Conservation (phyloP, 2,888 invertebrate species). For the Aethes cnicana region DNA sequence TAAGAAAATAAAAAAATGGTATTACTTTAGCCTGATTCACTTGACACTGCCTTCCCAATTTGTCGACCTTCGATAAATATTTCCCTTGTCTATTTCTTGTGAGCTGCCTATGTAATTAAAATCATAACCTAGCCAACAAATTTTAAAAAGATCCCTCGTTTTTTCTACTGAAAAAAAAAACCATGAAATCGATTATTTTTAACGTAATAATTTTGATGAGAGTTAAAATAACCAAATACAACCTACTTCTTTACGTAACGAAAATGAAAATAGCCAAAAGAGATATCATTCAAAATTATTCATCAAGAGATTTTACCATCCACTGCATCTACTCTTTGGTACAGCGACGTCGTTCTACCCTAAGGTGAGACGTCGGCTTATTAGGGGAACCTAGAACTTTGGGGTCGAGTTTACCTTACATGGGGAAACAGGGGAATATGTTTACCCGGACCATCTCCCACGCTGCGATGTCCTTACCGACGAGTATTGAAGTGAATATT, state of each 20-base stretch:
- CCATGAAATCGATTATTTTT: not conserved
- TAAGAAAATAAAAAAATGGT: no score
- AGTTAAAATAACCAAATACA: no score
- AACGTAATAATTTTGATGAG: no score
- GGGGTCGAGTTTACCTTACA: constrained; percentile 70
- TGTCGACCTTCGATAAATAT: no score
- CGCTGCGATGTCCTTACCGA: constrained; percentile 3
- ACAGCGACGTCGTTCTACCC: constrained; percentile 53
- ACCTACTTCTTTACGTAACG: no score
- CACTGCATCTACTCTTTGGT: not conserved
- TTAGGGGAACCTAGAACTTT: constrained; percentile 80
- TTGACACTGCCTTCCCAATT: no score
- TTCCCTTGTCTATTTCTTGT: no score
- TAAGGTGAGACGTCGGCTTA: constrained; percentile 77
- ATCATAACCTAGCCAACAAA: no score
- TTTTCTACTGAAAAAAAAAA: no score
- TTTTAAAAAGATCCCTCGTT: no score
- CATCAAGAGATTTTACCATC: not conserved
- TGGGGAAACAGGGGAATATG: constrained; percentile 68
- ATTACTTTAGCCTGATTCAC: no score
- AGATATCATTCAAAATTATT: not conserved
- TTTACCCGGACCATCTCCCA: constrained; percentile 60
- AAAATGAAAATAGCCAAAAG: not conserved
- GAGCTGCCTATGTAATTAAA: no score
- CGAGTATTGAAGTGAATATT: constrained; percentile 37